A percentile compares a stretch with the other conserved stretches of the same genome.
Conservation (phyloP, 37 sponge, comb jelly and placozoan species). For the Halisarca cf. caerulea region DNA sequence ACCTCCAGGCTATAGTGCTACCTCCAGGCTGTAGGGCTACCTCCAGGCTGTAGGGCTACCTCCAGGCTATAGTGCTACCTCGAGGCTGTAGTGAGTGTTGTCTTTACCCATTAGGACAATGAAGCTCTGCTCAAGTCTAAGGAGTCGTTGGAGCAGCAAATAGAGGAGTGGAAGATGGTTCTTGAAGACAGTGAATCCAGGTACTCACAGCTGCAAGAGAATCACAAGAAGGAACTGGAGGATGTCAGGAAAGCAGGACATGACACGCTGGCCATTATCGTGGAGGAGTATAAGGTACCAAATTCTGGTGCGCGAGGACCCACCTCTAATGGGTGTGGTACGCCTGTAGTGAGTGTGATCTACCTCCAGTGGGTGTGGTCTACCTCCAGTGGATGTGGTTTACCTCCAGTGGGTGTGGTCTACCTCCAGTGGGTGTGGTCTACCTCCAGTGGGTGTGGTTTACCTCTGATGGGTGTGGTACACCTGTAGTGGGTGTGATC, state of each 20-base stretch:
- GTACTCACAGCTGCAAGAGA: constrained; percentile 48
- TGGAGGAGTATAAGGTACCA: constrained; percentile 85
- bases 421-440: too few species aligned
- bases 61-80: too few species aligned
- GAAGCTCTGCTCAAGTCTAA: constrained; percentile 40
- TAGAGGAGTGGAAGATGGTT: constrained; percentile 61
- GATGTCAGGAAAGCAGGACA: constrained; percentile 78
- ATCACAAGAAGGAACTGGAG: constrained; percentile 69
- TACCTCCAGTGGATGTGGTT: neutral
- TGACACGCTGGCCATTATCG: constrained; percentile 75
- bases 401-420: too few species aligned
- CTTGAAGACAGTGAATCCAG: constrained; percentile 64
- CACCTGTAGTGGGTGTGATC: too few species aligned
- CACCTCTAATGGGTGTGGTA: neutral
- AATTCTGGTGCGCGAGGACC: too few species aligned
- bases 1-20: too few species aligned
- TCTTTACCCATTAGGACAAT: constrained; percentile 78
- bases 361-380: neutral
- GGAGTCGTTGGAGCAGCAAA: constrained; percentile 66
- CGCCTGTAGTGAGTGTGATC: neutral
- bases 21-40: too few species aligned
- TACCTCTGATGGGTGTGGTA: too few species aligned
- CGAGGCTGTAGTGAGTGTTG: too few species aligned
- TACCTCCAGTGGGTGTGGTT: too few species aligned
- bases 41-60: too few species aligned